phyloP scores from a whole-genome alignment of 92 coral and sea anemone genomes.

The Micromussa lordhowensis region DNA sequence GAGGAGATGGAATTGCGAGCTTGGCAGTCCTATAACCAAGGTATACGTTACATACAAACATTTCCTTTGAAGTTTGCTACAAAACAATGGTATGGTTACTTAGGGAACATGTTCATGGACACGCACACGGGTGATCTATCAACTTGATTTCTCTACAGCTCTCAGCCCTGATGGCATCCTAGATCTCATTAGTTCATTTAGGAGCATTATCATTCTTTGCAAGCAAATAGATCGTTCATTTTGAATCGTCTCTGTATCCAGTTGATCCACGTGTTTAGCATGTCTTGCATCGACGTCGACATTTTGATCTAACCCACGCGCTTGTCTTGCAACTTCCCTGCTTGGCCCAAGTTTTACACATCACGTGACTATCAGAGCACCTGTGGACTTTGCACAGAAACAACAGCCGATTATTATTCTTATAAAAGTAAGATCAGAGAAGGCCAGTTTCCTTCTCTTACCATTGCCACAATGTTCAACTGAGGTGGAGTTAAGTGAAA shows the following conservation, averaged over 20 bases:
- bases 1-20: too few species aligned
- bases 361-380: conserved; percentile 53
- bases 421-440: not conserved
- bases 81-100: too few species aligned
- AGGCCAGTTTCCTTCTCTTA: not conserved
- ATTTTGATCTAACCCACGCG: conserved; percentile 40
- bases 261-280: conserved; percentile 24
- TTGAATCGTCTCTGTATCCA: not conserved
- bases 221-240: not conserved
- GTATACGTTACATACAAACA: too few species aligned
- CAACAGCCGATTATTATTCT: not conserved
- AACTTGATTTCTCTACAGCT: not conserved
- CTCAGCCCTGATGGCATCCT: not conserved
- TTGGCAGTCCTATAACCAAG: too few species aligned
- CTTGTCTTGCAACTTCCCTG: conserved; percentile 57
- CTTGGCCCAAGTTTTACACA: conserved; percentile 67
- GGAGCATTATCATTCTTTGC: not conserved
- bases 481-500: not conserved
- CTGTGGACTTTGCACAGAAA: conserved; percentile 10
- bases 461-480: not conserved
- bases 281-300: conserved; percentile 46
- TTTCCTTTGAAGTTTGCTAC: too few species aligned
- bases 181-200: too few species aligned
- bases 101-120: too few species aligned
- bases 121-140: not conserved